Base-by-base conservation (phyloP, 1,140 invertebrate genomes). In the Leptinotarsa defecta region DNA sequence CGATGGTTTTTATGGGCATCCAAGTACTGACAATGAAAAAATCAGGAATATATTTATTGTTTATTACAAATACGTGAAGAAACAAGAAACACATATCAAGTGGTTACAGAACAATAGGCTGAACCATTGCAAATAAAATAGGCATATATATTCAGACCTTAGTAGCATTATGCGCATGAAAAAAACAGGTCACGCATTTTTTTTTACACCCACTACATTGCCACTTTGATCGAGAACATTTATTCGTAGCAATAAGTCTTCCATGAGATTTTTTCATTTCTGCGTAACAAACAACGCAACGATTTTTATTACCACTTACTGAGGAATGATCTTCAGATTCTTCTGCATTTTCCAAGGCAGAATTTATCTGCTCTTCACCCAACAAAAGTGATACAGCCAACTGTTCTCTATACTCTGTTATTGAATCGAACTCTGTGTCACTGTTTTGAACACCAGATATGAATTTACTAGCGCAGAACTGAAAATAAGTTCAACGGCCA, bases 231-330 rank as follows among this genome's bases (percentile, higher is more conserved):
- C 22, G 62, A 20, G 19, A 64, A 13, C 11, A 20, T 64, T 64
- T 64, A 20, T 19, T 64, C 13, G 62, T 64, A 64, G 62, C 13
- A 64, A 64, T 19, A 64, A 20, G 62, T 64, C n/a, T 24, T 24
- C 62, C 49, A 17, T 52, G 8, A 52, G 13, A 15, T 52, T 52
- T 52, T 52, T 52, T 17, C 49, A 52, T 52, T 52, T 52, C 49
- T 52, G 49, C 49, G 49, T 52, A 52, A 13, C 49, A 52, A 52
- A 17, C 49, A 52, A 52, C 17, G 17, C 49, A 52, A 52, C 49
- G 13, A 13, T 52, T 52, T 52, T 52, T 52, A 52, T 52, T 52
- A 52, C 49, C 49, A 52, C 49, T 52, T 52, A 52, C 49, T 27
- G 5, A 27, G 24, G 24, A 27, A 27, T 27, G 4, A 5, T 27